Percentiles rank a stretch among this genome's conserved stretches.
Conservation (phyloP, 1,140 invertebrate genomes). For the Hyphantria cunea region DNA sequence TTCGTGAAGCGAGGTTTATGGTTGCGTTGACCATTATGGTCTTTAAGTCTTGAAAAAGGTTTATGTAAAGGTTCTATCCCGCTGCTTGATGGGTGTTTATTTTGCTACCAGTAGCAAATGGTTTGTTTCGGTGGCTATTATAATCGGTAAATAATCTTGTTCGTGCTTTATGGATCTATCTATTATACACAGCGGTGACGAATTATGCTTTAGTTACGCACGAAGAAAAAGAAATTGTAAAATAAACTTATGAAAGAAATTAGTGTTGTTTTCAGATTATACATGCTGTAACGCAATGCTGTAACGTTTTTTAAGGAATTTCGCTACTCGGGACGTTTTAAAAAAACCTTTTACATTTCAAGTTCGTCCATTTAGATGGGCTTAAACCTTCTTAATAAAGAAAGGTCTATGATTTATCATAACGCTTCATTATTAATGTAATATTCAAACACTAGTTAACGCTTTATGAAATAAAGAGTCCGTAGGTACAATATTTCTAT, state of each 20-base stretch:
- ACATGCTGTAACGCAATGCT: slow-evolving; percentile 7
- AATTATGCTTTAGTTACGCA: slow-evolving; percentile 19
- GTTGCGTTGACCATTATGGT: slow-evolving; percentile 53
- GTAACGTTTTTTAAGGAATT: slow-evolving; percentile 7
- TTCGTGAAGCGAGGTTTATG: slow-evolving; percentile 49
- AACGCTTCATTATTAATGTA: no score
- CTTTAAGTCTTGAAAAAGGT: slow-evolving; percentile 66
- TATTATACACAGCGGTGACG: slow-evolving; percentile 15
- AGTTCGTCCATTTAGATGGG: no score
- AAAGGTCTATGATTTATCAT: no score
- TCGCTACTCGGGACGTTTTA: no score
- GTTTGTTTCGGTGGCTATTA: slow-evolving; percentile 71
- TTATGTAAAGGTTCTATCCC: slow-evolving; percentile 49
- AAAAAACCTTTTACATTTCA: no score
- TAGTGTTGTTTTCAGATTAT: slow-evolving; percentile 16
- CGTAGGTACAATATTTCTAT: no score
- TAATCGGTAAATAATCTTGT: slow-evolving; percentile 66
- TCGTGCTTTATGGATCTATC: slow-evolving; percentile 17
- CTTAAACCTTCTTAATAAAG: no score
- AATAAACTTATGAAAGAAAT: slow-evolving; percentile 18
- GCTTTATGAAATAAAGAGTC: no score
- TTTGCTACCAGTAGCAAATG: slow-evolving; percentile 70
- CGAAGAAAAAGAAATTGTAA: slow-evolving; percentile 5
- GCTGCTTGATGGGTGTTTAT: slow-evolving; percentile 49
- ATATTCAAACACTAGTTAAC: no score